Conservation (phyloP, 2,113 vertebrate genomes). For the Antennarius striatus region DNA sequence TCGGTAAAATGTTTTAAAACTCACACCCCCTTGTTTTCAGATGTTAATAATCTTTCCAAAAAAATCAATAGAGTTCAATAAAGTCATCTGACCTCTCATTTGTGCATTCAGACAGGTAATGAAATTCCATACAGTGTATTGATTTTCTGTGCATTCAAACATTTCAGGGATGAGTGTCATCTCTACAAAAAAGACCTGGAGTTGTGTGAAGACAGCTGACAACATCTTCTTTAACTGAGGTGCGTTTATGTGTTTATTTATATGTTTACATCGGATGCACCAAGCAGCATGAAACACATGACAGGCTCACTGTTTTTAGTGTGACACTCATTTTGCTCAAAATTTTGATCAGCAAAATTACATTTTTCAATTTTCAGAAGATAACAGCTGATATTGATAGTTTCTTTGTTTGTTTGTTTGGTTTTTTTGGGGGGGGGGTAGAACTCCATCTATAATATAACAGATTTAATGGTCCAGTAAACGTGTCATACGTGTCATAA, state of each 20-base stretch:
- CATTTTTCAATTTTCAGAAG: not conserved
- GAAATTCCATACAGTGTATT: conserved; percentile 84
- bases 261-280: not conserved
- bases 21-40: conserved; percentile 44
- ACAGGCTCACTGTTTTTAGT: not conserved
- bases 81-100: conserved; percentile 89
- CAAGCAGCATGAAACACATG: not conserved
- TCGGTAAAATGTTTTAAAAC: conserved; percentile 53
- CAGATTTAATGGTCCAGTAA: not conserved
- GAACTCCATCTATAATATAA: not conserved
- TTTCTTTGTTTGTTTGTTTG: no score
- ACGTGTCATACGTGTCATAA: no score
- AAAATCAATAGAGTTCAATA: conserved; percentile 82
- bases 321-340: not conserved
- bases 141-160: conserved; percentile 89
- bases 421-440: not conserved
- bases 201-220: not conserved
- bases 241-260: not conserved
- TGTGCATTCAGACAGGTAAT: conserved; percentile 84
- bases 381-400: no score
- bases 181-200: not conserved
- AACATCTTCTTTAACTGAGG: not conserved
- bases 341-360: not conserved
- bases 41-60: conserved; percentile 83
- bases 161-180: conserved; percentile 72